Percentiles rank a stretch among this genome's conserved stretches.
Conservation (phyloP, 2,797 vertebrate species). For the Chaenodraco wilsoni region DNA sequence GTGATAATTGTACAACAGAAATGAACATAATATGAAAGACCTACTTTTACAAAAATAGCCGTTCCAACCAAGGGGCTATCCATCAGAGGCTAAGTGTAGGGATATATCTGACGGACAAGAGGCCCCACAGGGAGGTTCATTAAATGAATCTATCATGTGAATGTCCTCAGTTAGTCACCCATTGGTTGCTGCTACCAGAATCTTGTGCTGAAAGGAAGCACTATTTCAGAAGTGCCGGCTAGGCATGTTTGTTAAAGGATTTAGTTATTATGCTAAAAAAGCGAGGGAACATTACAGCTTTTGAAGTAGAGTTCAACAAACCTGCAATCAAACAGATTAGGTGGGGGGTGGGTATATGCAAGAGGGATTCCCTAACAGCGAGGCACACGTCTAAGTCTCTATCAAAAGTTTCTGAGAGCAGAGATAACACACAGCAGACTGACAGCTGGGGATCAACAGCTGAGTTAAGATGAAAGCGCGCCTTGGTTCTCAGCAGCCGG, state of each 20-base stretch:
- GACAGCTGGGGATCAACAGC: conserved; percentile 53
- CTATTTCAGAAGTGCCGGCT: conserved; percentile 50
- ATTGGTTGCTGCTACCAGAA: conserved; percentile 33
- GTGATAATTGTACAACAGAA: conserved; percentile 43
- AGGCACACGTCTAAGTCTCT: conserved; percentile 22
- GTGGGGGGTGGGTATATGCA: not conserved
- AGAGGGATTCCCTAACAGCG: conserved; percentile 27
- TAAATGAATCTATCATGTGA: conserved; percentile 68
- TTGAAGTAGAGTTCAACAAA: conserved; percentile 23
- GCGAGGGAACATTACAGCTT: conserved; percentile 28
- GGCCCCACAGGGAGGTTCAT: conserved; percentile 52
- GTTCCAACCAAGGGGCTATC: conserved; percentile 33
- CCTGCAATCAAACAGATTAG: conserved; percentile 22
- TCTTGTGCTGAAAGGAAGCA: conserved; percentile 47
- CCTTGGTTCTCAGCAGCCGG: conserved; percentile 36
- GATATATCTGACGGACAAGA: conserved; percentile 50
- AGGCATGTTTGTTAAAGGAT: conserved; percentile 43
- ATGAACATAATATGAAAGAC: conserved; percentile 56
- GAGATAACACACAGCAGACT: conserved; percentile 50
- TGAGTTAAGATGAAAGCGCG: conserved; percentile 57
- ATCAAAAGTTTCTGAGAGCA: conserved; percentile 33
- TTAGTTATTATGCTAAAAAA: conserved; percentile 41
- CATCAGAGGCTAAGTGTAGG: conserved; percentile 39
- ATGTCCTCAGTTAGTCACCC: conserved; percentile 48
- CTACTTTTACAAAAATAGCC: conserved; percentile 47